Base-by-base conservation (phyloP, 2,797 vertebrate genomes). In the Chrosomus eos region DNA sequence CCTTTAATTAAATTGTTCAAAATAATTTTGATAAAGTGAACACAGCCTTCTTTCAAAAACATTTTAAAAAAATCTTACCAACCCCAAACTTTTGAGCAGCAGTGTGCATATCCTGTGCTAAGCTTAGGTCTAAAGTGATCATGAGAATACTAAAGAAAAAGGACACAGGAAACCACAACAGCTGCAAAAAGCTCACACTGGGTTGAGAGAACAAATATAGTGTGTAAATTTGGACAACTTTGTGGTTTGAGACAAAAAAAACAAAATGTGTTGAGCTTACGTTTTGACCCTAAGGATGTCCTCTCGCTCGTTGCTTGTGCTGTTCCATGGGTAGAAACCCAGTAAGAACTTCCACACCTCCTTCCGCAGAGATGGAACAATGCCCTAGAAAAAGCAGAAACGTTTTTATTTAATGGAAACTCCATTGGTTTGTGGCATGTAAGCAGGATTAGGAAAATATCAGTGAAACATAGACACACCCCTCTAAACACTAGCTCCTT, bases 281-380 rank as follows among this genome's bases (percentile, higher is more conserved):
- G 97, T 97, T 92, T 97, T 98, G 82, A 87, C 83, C 14, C 92
- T 92, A 48, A 97, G 84, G 0, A 96, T 95, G n/a, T 94, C 93
- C 85, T 96, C 96, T 82, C 97, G 93, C 85, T 97, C 95, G 70
- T 95, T 95, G 0, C 85, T 21, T 0, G 96, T 97, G 89, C 95
- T 97, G 87, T 92, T 95, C 97, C 97, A 97, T 0, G 96, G 95
- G 71, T 97, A 96, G 88, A 97, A 97, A 0, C 96, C 96, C 68
- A 98, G 90, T 8, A 98, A 94, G 82, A 97, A 98, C 92, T 97
- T 98, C 97, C 97, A 98, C 0, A 94, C 94, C 53, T 98, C 97
- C 0, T 95, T 96, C 84, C 97, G 93, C 40, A 96, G 90, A 21
- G 92, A 28, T 0, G 95, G 94, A 40, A 82, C 86, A 89, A 97